Percentiles rank a stretch among this genome's conserved stretches.
These are phyloP conservation scores for Montipora foliosa DNA, from an alignment of 64 coral and sea anemone genomes.

Conservation along the genomic window DNA sequence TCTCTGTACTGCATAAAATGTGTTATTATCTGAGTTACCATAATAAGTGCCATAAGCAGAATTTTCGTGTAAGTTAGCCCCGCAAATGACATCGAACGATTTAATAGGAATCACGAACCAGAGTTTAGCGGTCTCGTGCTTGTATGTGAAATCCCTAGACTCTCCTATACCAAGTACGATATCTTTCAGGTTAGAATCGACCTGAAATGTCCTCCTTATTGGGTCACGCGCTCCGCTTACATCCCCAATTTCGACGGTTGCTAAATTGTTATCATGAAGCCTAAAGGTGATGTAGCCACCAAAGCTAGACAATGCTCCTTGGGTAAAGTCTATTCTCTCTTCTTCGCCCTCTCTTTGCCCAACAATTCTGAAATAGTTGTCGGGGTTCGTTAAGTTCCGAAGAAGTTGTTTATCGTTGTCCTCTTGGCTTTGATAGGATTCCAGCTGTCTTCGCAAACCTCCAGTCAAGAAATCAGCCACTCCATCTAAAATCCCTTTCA, in stretches of 20 bases:
- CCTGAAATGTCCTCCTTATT: conserved; percentile 38
- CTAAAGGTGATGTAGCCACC: conserved; percentile 59
- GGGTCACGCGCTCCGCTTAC: conserved; percentile 2
- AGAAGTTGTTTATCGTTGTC: conserved; percentile 51
- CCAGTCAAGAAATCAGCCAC: conserved; percentile 64
- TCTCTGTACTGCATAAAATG: conserved; percentile 57
- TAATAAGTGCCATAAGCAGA: conserved; percentile 57
- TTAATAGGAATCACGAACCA: conserved; percentile 63
- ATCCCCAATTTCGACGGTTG: conserved; percentile 55
- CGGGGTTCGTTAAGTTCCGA: conserved; percentile 10
- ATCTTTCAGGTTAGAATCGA: conserved; percentile 19
- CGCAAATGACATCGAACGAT: conserved; percentile 43
- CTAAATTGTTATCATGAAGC: conserved; percentile 16
- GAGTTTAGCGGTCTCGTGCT: conserved; percentile 48
- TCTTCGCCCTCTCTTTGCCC: conserved; percentile 29
- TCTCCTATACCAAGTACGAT: conserved; percentile 72
- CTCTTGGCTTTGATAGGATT: conserved; percentile 39
- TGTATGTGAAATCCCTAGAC: conserved; percentile 33
- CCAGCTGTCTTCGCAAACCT: conserved; percentile 54
- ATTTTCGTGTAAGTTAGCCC: background rate
- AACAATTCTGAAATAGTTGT: conserved; percentile 49
- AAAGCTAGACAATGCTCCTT: conserved; percentile 14
- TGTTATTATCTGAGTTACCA: conserved; percentile 60
- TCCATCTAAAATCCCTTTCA: conserved; percentile 60
- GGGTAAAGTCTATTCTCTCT: conserved; percentile 57